Conservation (phyloP, 2,797 vertebrate genomes). For the Xenops minutus region DNA sequence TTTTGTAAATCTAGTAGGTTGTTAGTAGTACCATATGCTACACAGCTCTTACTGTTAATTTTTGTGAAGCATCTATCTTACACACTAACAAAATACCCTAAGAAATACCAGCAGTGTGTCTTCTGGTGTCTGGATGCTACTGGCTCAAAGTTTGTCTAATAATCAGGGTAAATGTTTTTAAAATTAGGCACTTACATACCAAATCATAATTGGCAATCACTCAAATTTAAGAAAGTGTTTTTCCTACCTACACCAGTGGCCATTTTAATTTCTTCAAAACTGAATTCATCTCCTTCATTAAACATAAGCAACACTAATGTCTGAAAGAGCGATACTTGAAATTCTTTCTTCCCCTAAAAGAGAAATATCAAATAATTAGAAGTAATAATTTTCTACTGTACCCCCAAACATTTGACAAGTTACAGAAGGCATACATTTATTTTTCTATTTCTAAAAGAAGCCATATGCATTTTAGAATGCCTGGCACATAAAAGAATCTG, state of each 20-base stretch:
- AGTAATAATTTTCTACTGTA: background rate
- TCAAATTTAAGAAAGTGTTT: background rate
- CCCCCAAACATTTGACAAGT: background rate
- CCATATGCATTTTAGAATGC: background rate
- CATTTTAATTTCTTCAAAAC: slow-evolving; percentile 80
- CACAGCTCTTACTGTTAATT: background rate
- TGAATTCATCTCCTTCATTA: slow-evolving; percentile 82
- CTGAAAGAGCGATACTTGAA: slow-evolving; percentile 83
- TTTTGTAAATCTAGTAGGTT: background rate
- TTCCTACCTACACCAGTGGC: slow-evolving; percentile 80
- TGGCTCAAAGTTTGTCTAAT: background rate
- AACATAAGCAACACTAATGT: slow-evolving; percentile 84
- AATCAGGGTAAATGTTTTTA: background rate
- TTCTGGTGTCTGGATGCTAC: background rate
- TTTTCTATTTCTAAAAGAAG: background rate
- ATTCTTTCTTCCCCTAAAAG: slow-evolving; percentile 81
- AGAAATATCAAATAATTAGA: background rate
- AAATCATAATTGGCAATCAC: background rate
- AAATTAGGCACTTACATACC: background rate
- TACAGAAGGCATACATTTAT: background rate
- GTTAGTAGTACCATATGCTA: background rate
- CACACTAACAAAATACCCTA: background rate
- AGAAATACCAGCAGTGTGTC: background rate
- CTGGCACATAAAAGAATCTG: background rate
- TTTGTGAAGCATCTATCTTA: background rate